Percentiles rank a stretch among this genome's conserved stretches.
Evolutionary conservation across 2,888 invertebrate species (phyloP).

Genomic region (Xanthorhoe spadicearia): DNA sequence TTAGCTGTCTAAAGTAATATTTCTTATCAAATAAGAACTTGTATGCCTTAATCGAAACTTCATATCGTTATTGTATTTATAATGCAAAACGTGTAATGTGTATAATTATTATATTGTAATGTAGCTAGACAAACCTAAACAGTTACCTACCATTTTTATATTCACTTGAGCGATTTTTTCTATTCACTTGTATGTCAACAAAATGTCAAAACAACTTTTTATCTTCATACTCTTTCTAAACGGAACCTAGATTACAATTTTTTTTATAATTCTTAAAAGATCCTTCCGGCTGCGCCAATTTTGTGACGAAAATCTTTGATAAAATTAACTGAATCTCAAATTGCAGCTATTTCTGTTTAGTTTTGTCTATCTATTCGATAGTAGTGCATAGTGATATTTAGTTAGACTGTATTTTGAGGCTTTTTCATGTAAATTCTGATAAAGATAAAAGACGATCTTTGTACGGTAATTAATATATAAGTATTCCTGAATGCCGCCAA

Average conservation of each 20-base stretch:
- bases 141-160: not conserved
- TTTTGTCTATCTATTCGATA: constrained; percentile 39
- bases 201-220: too few species aligned
- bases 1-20: constrained; percentile 61
- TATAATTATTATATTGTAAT: constrained; percentile 21
- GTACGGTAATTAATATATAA: constrained; percentile 49
- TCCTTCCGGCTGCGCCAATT: constrained; percentile 8
- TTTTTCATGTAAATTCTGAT: constrained; percentile 62
- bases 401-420: constrained; percentile 74
- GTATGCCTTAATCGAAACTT: constrained; percentile 80
- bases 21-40: constrained; percentile 82
- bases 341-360: constrained; percentile 16
- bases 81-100: constrained; percentile 62
- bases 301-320: not conserved
- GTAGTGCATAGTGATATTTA: constrained; percentile 64
- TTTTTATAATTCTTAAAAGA: not conserved
- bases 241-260: too few species aligned
- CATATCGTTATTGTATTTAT: constrained; percentile 83
- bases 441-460: constrained; percentile 62
- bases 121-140: constrained; percentile 27
- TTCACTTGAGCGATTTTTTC: too few species aligned
- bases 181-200: too few species aligned
- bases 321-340: not conserved
- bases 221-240: too few species aligned
- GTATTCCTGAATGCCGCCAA: constrained; percentile 65